A percentile compares a stretch with the other conserved stretches of the same genome.
These are phyloP conservation scores for Subacronicta megacephala DNA, from an alignment of 2,888 invertebrate species.

Conservation along the genomic window DNA sequence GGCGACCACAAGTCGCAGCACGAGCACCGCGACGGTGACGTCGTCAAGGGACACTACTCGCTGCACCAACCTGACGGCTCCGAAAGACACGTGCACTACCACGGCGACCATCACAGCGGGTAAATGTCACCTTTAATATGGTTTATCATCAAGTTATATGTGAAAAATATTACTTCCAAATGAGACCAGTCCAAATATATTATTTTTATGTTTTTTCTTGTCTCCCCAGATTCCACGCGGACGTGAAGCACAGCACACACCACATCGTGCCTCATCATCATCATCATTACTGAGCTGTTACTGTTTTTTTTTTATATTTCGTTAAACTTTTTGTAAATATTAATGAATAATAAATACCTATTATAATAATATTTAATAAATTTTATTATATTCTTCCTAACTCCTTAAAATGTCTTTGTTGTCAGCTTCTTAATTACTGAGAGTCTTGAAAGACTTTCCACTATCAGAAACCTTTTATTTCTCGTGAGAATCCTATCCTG, in stretches of 20 bases:
- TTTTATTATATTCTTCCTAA: background rate
- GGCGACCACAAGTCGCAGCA: slow-evolving; percentile 86
- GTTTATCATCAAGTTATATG: too few species aligned
- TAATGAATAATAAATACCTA: background rate
- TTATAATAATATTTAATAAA: background rate
- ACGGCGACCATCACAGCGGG: slow-evolving; percentile 68
- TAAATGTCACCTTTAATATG: background rate
- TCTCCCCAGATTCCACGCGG: slow-evolving; percentile 69
- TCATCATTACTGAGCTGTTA: slow-evolving; percentile 47
- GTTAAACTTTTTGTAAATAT: background rate
- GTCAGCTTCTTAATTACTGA: too few species aligned
- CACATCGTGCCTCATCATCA: slow-evolving; percentile 65
- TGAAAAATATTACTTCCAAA: too few species aligned
- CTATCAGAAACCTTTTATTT: too few species aligned
- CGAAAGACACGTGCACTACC: slow-evolving; percentile 85
- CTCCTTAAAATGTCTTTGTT: too few species aligned
- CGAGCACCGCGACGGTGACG: slow-evolving; percentile 84
- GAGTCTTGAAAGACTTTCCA: too few species aligned
- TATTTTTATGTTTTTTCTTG: background rate
- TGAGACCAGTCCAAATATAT: too few species aligned
- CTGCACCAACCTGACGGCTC: slow-evolving; percentile 87
- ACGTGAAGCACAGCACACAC: slow-evolving; percentile 64
- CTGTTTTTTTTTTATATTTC: background rate
- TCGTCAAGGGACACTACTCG: slow-evolving; percentile 70
- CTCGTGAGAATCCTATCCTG: too few species aligned